Evolutionary conservation across 2,888 invertebrate genomes (phyloP), one percentile per base, ranked within the genome.

Genomic region (Andrena dorsata): DNA sequence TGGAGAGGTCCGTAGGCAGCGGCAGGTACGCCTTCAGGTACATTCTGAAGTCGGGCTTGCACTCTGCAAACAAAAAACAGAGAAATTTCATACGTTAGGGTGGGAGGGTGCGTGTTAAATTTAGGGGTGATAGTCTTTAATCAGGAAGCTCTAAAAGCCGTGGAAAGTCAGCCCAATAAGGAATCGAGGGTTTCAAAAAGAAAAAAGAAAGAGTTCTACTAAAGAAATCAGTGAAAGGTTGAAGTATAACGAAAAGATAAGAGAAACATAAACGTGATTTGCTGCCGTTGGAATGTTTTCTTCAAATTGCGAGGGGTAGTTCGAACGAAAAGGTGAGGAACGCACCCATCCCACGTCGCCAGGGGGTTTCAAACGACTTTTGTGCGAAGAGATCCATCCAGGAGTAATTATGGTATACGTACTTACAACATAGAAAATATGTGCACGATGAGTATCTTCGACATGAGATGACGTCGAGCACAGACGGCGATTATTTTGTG

Each of bases 361-460:
- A n/a, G n/a, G 4, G 4, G 2, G 23, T 69, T 26, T 7, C 8
- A 64, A 73, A 35, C 16, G 47, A 53, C 47, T 32, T 13, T 35
- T n/a, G 7, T 10, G 10, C 35, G 63, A 56, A 10, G 5, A 16
- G 65, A 53, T 64, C 58, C 13, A 13, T 82, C 83, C 63, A 16
- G n/a, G 74, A 85, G 66, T 80, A 82, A 80, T 79, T 64, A 8
- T 71, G 68, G 49, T 76, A 87, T 87, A 85, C 80, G 84, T 87
- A 87, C 87, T 72, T 86, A 79, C 77, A 56, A 76, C 64, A 76
- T 79, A 49, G 63, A 68, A 82, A 76, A 8, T 30, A 61, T 74
- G 80, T 51, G 82, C 69, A 77, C 77, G 64, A 80, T 51, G 71
- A 64, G 20, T 49, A 56, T 82, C 85, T 72, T 76, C 73, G 83